These are phyloP conservation scores for Lagorchestes hirsutus DNA, from an alignment of 2,797 vertebrate species.

Conservation along the genomic window DNA sequence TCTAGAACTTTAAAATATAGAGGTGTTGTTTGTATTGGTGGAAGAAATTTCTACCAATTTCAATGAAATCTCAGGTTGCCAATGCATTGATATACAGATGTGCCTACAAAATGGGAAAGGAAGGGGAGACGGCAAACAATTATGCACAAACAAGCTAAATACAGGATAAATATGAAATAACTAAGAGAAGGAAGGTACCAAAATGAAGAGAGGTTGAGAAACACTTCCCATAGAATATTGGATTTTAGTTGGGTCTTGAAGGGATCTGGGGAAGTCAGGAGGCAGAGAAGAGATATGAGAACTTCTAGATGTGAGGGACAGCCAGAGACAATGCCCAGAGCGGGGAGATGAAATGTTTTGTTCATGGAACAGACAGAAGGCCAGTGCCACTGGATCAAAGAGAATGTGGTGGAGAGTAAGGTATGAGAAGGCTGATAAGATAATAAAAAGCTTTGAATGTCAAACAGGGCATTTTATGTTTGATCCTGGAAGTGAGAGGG, in stretches of 20 bases:
- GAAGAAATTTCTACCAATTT: not conserved
- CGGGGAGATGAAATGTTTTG: not conserved
- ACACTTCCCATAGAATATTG: not conserved
- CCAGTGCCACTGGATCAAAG: not conserved
- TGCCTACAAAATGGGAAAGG: not conserved
- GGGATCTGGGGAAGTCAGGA: too few species aligned
- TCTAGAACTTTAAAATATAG: not conserved
- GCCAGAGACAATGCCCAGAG: not conserved
- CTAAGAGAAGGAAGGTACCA: not conserved
- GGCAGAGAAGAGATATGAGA: not conserved
- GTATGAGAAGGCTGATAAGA: not conserved
- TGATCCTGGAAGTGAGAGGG: not conserved
- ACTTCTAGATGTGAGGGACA: not conserved
- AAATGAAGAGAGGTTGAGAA: not conserved
- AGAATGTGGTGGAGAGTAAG: not conserved
- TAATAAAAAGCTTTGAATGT: not conserved
- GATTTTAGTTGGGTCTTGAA: not conserved
- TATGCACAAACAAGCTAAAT: not conserved
- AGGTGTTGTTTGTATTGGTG: not conserved
- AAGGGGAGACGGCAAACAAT: not conserved
- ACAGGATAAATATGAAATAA: not conserved
- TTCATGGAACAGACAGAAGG: not conserved
- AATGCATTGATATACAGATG: not conserved
- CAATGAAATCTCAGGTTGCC: not conserved
- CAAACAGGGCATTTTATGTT: not conserved